A percentile compares a stretch with the other conserved stretches of the same genome.
phyloP scores from a whole-genome alignment of 2,888 invertebrate species.

The Oscheius sp. region DNA sequence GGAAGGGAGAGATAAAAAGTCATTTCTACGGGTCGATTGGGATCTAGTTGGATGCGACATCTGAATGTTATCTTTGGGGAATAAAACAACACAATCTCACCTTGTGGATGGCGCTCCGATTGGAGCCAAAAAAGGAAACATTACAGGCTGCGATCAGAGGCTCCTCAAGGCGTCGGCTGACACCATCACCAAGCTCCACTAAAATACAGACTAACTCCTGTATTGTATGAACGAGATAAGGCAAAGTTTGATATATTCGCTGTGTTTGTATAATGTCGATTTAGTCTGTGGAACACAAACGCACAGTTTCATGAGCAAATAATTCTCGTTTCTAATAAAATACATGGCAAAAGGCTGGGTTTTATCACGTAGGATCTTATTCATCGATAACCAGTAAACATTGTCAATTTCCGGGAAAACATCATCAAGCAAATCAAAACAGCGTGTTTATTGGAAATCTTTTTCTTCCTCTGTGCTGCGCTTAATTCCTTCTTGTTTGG shows the following conservation, averaged over 20 bases:
- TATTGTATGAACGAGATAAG: background rate
- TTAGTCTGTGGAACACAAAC: too few relatives aligned
- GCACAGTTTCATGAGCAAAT: too few relatives aligned
- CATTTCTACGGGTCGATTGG: slow-evolving; percentile 26
- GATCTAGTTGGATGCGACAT: slow-evolving; percentile 29
- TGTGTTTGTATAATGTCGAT: too few relatives aligned
- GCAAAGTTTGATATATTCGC: background rate
- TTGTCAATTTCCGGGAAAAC: too few relatives aligned
- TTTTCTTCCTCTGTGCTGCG: background rate
- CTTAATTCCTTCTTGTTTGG: too few relatives aligned
- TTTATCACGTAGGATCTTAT: background rate
- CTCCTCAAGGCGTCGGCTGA: slow-evolving; percentile 24
- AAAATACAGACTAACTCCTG: background rate
- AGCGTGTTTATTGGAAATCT: too few relatives aligned
- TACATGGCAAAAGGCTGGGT: background rate
- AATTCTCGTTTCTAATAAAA: background rate
- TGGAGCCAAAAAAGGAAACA: slow-evolving; percentile 60
- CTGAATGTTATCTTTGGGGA: background rate
- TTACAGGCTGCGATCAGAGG: slow-evolving; percentile 32
- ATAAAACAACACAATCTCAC: background rate
- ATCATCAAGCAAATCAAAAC: background rate
- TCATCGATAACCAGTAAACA: too few relatives aligned
- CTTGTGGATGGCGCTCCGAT: slow-evolving; percentile 38
- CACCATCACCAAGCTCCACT: slow-evolving; percentile 37
- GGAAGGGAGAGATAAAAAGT: slow-evolving; percentile 15